Percentiles rank a stretch among this genome's conserved stretches.
Evolutionary conservation across 2,888 invertebrate species (phyloP).

Genomic region (Lochmaea capreae): DNA sequence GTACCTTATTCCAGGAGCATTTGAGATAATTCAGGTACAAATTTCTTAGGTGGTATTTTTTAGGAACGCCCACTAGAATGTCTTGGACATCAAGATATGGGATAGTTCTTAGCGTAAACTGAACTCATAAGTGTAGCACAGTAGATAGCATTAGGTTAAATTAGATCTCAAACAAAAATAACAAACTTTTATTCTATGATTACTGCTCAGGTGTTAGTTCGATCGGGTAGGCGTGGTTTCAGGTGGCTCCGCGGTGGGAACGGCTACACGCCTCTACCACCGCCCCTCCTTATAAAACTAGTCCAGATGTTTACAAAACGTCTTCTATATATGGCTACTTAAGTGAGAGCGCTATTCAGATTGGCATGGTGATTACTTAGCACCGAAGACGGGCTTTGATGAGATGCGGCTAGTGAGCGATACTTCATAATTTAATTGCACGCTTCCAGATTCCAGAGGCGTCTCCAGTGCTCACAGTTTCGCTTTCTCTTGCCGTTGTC

Average conservation of each 20-base stretch:
- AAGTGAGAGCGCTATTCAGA: slow-evolving; percentile 38
- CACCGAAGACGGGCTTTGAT: slow-evolving; percentile 40
- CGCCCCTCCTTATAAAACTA: slow-evolving; percentile 58
- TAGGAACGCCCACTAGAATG: slow-evolving; percentile 28
- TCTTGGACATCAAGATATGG: slow-evolving; percentile 15
- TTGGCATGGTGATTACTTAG: slow-evolving; percentile 40
- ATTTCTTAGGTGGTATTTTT: slow-evolving; percentile 40
- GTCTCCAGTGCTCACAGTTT: slow-evolving; percentile 24
- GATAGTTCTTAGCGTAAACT: slow-evolving; percentile 14
- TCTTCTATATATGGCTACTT: slow-evolving; percentile 44
- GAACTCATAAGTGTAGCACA: slow-evolving; percentile 5
- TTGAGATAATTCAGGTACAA: slow-evolving; percentile 40
- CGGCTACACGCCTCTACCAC: slow-evolving; percentile 60
- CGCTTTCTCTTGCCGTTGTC: neutral
- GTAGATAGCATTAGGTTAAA: slow-evolving; percentile 30
- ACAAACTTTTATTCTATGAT: slow-evolving; percentile 49
- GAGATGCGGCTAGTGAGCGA: slow-evolving; percentile 8
- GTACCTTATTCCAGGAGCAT: slow-evolving; percentile 41
- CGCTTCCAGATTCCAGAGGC: slow-evolving; percentile 33
- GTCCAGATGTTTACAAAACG: slow-evolving; percentile 49
- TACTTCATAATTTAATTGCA: slow-evolving; percentile 37
- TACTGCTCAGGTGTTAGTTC: slow-evolving; percentile 64
- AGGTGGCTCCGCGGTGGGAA: slow-evolving; percentile 60
- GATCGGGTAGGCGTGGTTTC: slow-evolving; percentile 63
- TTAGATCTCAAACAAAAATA: slow-evolving; percentile 59